Conservation (phyloP, 2,113 vertebrate species). For the Labeo catla region DNA sequence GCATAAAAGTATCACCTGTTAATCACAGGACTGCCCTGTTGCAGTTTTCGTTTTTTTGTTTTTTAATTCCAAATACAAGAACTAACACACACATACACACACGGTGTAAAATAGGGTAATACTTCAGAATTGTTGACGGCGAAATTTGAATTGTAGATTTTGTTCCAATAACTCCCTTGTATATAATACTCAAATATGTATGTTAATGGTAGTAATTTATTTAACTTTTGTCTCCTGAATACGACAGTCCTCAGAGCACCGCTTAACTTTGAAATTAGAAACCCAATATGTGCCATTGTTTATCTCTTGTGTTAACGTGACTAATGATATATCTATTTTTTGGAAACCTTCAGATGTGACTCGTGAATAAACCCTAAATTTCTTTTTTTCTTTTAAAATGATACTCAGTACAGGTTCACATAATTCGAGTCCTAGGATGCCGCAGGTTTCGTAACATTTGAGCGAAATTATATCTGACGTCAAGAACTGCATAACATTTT, state of each 20-base stretch:
- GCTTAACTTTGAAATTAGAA: slow-evolving; percentile 77
- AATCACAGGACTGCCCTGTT: slow-evolving; percentile 11
- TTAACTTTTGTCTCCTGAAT: slow-evolving; percentile 77
- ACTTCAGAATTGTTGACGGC: slow-evolving; percentile 72
- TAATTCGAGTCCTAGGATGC: slow-evolving; percentile 10
- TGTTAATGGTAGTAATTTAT: slow-evolving; percentile 85
- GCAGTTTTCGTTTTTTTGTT: background rate
- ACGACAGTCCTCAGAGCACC: slow-evolving; percentile 73
- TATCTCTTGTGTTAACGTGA: slow-evolving; percentile 79
- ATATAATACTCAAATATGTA: slow-evolving; percentile 84
- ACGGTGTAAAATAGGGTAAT: slow-evolving; percentile 72
- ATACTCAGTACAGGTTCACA: background rate
- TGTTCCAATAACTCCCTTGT: slow-evolving; percentile 78
- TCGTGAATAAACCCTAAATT: slow-evolving; percentile 65
- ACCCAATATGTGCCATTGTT: slow-evolving; percentile 80
- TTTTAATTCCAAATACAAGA: slow-evolving; percentile 49
- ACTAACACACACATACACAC: slow-evolving; percentile 56
- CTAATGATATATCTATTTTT: slow-evolving; percentile 69
- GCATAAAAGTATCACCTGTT: slow-evolving; percentile 52
- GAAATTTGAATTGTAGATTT: slow-evolving; percentile 74
- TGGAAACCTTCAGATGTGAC: slow-evolving; percentile 55
- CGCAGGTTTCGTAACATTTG: background rate
- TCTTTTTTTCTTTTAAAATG: slow-evolving; percentile 26
- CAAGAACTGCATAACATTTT: slow-evolving; percentile 51
- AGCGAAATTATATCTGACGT: slow-evolving; percentile 14